A percentile compares a stretch with the other conserved stretches of the same genome.
phyloP scores from a whole-genome alignment of 2,797 vertebrate genomes.

The Ctenopoma multispine region DNA sequence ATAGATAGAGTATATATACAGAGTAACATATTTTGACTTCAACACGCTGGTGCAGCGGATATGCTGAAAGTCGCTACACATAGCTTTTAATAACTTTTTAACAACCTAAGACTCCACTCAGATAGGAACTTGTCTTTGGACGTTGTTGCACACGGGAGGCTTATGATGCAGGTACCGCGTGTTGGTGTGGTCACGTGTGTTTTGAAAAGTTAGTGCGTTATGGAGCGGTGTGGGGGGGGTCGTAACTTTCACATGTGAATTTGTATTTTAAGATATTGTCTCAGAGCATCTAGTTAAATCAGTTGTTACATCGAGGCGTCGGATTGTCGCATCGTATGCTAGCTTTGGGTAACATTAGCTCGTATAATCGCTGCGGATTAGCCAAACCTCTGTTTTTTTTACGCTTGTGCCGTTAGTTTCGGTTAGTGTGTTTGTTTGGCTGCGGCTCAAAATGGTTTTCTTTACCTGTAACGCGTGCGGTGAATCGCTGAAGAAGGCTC shows the following conservation, averaged over 20 bases:
- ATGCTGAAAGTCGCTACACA: fast-evolving
- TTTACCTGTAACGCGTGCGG: conserved; percentile 95
- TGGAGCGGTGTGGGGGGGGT: fast-evolving
- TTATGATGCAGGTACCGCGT: not conserved
- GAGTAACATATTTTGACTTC: not conserved
- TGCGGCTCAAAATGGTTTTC: conserved; percentile 88
- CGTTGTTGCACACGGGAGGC: conserved; percentile 42
- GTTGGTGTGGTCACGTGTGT: conserved; percentile 56
- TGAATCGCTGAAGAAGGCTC: conserved; percentile 94
- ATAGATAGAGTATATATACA: not conserved
- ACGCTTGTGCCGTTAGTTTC: not conserved
- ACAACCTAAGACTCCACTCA: fast-evolving
- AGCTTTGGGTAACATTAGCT: conserved; percentile 4
- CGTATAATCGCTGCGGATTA: not conserved
- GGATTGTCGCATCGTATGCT: not conserved
- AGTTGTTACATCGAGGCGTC: fast-evolving
- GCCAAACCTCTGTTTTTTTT: not conserved
- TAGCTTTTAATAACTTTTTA: not conserved
- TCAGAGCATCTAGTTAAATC: fast-evolving
- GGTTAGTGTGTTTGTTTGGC: too few relatives aligned
- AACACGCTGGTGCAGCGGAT: fast-evolving
- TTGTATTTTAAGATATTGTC: not conserved
- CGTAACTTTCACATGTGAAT: not conserved
- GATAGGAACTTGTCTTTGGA: conserved; percentile 40
- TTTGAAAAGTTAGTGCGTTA: conserved; percentile 63